phyloP scores from a whole-genome alignment of 2,888 invertebrate species.

The Hypolimnas misippus region DNA sequence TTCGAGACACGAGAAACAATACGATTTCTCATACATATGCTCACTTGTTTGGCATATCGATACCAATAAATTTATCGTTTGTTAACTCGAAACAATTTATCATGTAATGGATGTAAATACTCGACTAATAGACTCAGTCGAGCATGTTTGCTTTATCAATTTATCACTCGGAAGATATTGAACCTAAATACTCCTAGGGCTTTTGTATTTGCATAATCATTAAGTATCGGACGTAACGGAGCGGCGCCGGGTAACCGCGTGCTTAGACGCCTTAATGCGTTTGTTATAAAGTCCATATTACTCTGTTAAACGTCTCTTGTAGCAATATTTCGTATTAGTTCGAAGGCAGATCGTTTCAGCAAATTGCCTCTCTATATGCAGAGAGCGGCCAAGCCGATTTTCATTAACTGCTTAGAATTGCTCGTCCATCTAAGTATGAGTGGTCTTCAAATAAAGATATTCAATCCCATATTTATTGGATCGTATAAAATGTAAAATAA shows the following conservation, averaged over 20 bases:
- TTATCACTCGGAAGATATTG: constrained; percentile 56
- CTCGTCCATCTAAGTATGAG: constrained; percentile 57
- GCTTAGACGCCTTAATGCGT: constrained; percentile 39
- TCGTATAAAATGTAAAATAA: neutral
- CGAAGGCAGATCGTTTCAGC: constrained; percentile 67
- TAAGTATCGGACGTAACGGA: constrained; percentile 50
- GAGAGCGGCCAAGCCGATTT: constrained; percentile 72
- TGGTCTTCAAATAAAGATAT: constrained; percentile 45
- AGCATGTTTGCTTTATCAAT: constrained; percentile 51
- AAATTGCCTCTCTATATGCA: constrained; percentile 79
- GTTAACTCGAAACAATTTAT: constrained; percentile 36
- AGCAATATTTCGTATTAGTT: constrained; percentile 69
- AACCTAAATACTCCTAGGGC: constrained; percentile 59
- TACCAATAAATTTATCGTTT: constrained; percentile 23
- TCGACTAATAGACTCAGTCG: constrained; percentile 44
- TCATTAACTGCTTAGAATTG: constrained; percentile 68
- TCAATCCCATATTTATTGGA: constrained; percentile 6
- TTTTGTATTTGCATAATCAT: constrained; percentile 66
- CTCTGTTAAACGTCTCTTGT: constrained; percentile 45
- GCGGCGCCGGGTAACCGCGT: constrained; percentile 38
- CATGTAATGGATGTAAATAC: constrained; percentile 43
- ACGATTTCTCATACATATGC: neutral
- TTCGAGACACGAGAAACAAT: too few relatives aligned
- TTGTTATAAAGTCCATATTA: constrained; percentile 51
- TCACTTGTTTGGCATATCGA: neutral